Base-by-base conservation (phyloP, 2,113 vertebrate species). In the Ascaphus truei region DNA sequence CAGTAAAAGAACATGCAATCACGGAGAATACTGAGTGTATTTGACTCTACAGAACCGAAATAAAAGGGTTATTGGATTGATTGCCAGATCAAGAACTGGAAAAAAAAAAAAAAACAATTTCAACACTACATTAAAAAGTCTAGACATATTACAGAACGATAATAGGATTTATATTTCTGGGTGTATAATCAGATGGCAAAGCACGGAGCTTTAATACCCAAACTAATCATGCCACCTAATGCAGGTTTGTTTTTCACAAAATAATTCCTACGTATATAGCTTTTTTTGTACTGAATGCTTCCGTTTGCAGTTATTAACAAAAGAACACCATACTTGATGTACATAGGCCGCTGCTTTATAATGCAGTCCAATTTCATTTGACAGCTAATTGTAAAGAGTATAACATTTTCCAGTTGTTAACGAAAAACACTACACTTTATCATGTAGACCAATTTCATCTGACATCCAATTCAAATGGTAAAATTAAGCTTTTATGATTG, bases 21-120 rank as follows among this genome's bases (percentile, higher is more conserved):
- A 61, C 36, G 11, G 27, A 25, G 39, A 68, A 58, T 51, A 60
- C 47, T 4, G 33, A 61, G 33, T 52, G 57, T 39, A 33, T 69
- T 60, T 59, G 55, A 68, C 55, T 68, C 55, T 36, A 51, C 45
- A 45, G 56, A 68, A 59, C 55, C 59, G 45, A 50, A 68, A 68
- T 59, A 59, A 68, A 68, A 58, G 66, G 33, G 56, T 48, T 71
- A 71, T 71, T 31, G 33, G 61, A 71, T 61, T 71, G 56, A 71
- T 71, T 61, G 67, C 56, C 26, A 29, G 67, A 71, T 71, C 57
- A 71, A 71, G 67, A 27, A 58, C 67, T 71, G 67, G 61, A 71
- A 71, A 45, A 71, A 71, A 71, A 71, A 71, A 71, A 45, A 71
- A 71, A 71, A 71, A 71, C 67, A 71, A 60, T 71, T 45, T 61